A percentile compares a stretch with the other conserved stretches of the same genome.
phyloP scores from a whole-genome alignment of 1,140 invertebrate genomes.

The Trichonephila clavipes region DNA sequence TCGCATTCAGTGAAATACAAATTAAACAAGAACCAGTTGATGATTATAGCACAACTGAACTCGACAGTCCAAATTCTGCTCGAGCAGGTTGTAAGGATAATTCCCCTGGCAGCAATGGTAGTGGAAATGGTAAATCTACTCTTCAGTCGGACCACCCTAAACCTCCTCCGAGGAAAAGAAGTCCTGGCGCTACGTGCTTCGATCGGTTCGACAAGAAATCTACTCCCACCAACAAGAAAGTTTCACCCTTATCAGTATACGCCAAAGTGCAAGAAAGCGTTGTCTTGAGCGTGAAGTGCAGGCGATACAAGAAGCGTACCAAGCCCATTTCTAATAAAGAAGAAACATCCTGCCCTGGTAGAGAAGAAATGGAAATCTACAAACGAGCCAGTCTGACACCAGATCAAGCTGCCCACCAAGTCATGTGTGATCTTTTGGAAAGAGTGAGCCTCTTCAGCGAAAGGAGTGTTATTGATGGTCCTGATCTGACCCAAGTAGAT shows the following conservation, averaged over 20 bases:
- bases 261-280: slow-evolving; percentile 67
- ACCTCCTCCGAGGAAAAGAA: slow-evolving; percentile 17
- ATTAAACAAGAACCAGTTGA: slow-evolving; percentile 63
- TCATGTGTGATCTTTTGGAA: slow-evolving; percentile 53
- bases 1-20: slow-evolving; percentile 41
- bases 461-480: slow-evolving; percentile 7
- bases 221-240: slow-evolving; percentile 62
- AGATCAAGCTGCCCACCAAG: slow-evolving; percentile 41
- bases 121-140: not conserved
- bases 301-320: slow-evolving; percentile 70
- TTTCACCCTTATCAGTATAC: slow-evolving; percentile 71
- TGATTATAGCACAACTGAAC: slow-evolving; percentile 23
- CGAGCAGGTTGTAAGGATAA: not conserved
- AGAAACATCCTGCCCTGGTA: slow-evolving; percentile 27
- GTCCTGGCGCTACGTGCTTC: slow-evolving; percentile 58
- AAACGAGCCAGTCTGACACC: slow-evolving; percentile 58
- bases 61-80: not conserved
- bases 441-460: slow-evolving; percentile 27
- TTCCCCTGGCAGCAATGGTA: not conserved
- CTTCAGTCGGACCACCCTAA: slow-evolving; percentile 15
- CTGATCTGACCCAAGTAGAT: slow-evolving; percentile 41
- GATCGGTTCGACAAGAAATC: slow-evolving; percentile 70
- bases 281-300: slow-evolving; percentile 65
- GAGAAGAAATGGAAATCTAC: slow-evolving; percentile 58
- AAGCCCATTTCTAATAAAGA: slow-evolving; percentile 53